Evolutionary conservation across 2,797 vertebrate genomes (phyloP), one percentile per base, ranked within the genome.

Genomic region (Channallabes apus): DNA sequence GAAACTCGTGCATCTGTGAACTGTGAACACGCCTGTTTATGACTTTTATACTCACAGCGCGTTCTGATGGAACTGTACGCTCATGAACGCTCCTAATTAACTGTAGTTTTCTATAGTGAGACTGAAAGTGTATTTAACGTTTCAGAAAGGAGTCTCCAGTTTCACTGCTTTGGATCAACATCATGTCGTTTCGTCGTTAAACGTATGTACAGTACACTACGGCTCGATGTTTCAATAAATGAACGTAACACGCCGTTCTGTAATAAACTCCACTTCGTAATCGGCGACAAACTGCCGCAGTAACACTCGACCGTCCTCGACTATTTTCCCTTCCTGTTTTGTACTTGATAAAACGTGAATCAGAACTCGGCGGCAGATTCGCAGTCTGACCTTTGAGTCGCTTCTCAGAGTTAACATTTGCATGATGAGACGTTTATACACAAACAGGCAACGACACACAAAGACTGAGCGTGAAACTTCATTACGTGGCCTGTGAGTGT

Each of bases 71-170:
- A 41, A 38, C 24, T 3, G 68, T 4, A 12, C 20, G 4, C 46
- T 54, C 51, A 24, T 4, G 1, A 18, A 20, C 1, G 32, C 67
- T 68, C 17, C 3, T 35, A 7, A 35, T 68, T 35, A 20, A 20
- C 64, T 41, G 9, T 41, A 5, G 4, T 46, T 46, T 71, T 35
- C 29, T 22, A 35, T 35, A 5, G 32, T 1, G 18, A 38, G 38
- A 24, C 32, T 38, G 18, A 22, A 41, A 15, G 1, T n/a, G 0
- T 72, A 14, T 72, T n/a, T 14, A 41, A 17, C 6, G 4, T 71
- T 46, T 46, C 24, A 24, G n/a, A 15, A 75, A 56, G 72, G 51
- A 75, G 72, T 75, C n/a, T 75, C 46, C n/a, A 56, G 72, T 56
- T 15, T 73, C 71, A 73, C 41, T 9, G 7, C n/a, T 22, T 32